Base-by-base conservation (phyloP, 2,113 vertebrate species). In the Dicaeum eximium region DNA sequence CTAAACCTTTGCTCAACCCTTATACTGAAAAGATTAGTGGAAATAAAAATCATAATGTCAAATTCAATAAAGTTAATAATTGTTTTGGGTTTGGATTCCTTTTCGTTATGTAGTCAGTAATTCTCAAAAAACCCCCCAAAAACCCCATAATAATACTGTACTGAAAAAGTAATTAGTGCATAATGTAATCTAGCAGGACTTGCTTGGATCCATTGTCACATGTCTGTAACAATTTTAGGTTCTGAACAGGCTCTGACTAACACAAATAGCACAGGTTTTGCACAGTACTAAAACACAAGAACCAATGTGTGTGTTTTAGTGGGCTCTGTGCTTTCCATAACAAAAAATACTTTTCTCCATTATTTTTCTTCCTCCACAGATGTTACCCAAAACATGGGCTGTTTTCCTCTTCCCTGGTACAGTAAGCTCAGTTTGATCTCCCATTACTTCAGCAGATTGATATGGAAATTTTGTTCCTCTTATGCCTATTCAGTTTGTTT, bases 381-480 rank as follows among this genome's bases (percentile, higher is more conserved):
- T 62, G 37, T 37, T 80, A 47, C 31, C 7, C 40, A 65, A 81
- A 81, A 65, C 24, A 24, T 17, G 21, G 37, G 31, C 44, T 89
- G 24, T 54, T 91, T 92, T 82, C 37, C 21, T 65, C 42, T 86
- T 90, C 23, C 10, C 24, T 84, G 65, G 35, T 80, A 93, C 82
- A 88, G 38, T 64, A 74, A 85, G 56, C 56, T 90, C 71, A 82
- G 75, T 83, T 88, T 93, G 81, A 74, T 42, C 14, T 95, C 82
- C 37, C 61, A 67, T 64, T 81, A 40, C 13, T 74, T 88, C 60
- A 61, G 40, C 25, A 92, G 67, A 94, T 71, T 51, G 30, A 92
- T 54, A 77, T 35, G 79, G 84, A 95, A 90, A 86, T 96, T 77
- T 66, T 80, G 23, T 83, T 94, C 21, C 27, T 89, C 42, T 86